Base-by-base conservation (phyloP, 64 coral and sea anemone species). In the Stichodactyla mertensii region DNA sequence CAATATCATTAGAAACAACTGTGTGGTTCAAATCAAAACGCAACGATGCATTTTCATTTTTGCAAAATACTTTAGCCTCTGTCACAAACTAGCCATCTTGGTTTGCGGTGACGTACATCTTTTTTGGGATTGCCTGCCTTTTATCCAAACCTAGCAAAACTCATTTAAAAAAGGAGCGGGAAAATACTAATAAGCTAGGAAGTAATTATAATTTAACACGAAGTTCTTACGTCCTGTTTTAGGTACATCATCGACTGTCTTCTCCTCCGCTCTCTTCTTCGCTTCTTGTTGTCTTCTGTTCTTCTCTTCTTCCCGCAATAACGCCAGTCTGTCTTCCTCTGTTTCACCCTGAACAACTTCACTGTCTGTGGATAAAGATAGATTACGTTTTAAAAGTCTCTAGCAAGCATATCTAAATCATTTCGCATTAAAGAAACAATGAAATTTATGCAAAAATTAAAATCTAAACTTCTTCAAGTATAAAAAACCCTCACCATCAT, bases 291-390 rank as follows among this genome's bases (percentile, higher is more conserved):
- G 54, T 23, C 20, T 88, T 23, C 67, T 53, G 10, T 77, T 82
- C 59, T 84, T 92, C 45, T 82, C 64, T 61, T 92, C 91, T 77
- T 92, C 91, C 60, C 86, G 57, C 79, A 56, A 64, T 12, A 92
- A 55, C 4, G 66, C 86, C 55, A 88, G 14, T 16, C 64, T 61
- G 67, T 92, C 91, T n/a, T 20, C 77, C 14, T 53, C 79, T 20
- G 80, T 88, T 58, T 80, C 86, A 5, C 82, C 89, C 19, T 79
- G 69, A 74, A 74, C 24, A 23, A 10, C 22, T 74, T 74, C 23
- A 31, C 69, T 74, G 10, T 74, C 69, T 13, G 69, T 10, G 24
- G n/a, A n/a, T 74, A 74, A 36, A 74, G 9, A 74, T 19, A 66
- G 0, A 2, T 10, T 26, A 74, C 27, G n/a, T 6, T n/a, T 74